Percentiles rank a stretch among this genome's conserved stretches.
Conservation (phyloP, 2,113 vertebrate genomes). For the Coracopsis vasa region DNA sequence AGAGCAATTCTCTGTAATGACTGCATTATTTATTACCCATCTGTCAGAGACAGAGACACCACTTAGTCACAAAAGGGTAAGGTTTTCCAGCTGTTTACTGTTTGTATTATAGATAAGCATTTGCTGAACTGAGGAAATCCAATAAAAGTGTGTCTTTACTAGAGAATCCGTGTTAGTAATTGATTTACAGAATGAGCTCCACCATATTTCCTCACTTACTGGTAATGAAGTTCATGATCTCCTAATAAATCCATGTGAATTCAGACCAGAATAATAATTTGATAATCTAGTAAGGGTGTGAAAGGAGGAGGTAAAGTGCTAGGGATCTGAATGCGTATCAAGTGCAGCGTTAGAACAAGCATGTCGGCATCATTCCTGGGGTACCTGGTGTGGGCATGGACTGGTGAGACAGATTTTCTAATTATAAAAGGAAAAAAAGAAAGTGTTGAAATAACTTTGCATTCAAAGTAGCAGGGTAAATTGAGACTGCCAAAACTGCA, state of each 20-base stretch:
- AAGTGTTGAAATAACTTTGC: not conserved
- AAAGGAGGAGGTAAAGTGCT: not conserved
- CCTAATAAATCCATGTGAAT: not conserved
- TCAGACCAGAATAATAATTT: not conserved
- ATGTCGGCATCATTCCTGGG: not conserved
- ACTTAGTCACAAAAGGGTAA: not conserved
- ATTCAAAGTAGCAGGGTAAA: not conserved
- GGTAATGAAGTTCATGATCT: not conserved
- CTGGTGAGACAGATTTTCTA: not conserved
- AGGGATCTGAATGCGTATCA: not conserved
- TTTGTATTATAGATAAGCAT: not conserved
- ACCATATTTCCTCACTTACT: slow-evolving; percentile 4
- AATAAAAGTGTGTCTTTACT: not conserved
- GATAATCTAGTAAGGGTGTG: not conserved
- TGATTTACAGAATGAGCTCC: not conserved
- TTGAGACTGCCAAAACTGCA: not conserved
- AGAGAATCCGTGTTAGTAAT: not conserved
- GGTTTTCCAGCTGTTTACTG: slow-evolving; percentile 15
- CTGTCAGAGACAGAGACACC: not conserved
- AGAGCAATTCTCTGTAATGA: not conserved
- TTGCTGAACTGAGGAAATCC: not conserved
- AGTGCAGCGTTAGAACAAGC: not conserved
- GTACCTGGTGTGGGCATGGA: not conserved
- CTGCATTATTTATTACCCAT: not conserved
- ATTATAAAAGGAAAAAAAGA: not conserved